Evolutionary conservation across 2,888 invertebrate species (phyloP).

Genomic region (Orthosia cruda): DNA sequence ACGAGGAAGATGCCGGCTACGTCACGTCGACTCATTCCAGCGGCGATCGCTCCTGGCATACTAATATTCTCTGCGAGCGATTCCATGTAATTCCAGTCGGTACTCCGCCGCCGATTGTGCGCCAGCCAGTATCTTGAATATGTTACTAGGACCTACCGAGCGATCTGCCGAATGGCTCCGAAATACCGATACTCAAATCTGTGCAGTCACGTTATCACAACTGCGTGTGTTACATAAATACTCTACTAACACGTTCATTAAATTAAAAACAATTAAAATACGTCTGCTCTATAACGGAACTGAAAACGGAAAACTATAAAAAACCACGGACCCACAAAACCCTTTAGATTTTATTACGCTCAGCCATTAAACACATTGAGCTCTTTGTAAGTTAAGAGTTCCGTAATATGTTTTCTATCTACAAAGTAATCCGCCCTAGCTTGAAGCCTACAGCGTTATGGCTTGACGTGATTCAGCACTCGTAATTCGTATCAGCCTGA

Average conservation of each 20-base stretch:
- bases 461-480: constrained; percentile 81
- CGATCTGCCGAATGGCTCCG: constrained; percentile 35
- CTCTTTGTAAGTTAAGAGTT: constrained; percentile 50
- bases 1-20: constrained; percentile 78
- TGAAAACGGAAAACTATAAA: neutral
- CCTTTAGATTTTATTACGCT: constrained; percentile 21
- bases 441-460: constrained; percentile 74
- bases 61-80: constrained; percentile 88
- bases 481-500: constrained; percentile 84
- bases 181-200: constrained; percentile 56
- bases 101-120: constrained; percentile 83
- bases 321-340: neutral
- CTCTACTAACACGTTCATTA: neutral
- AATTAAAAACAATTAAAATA: neutral
- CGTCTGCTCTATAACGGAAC: neutral
- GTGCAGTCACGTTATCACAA: constrained; percentile 34
- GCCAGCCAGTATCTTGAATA: constrained; percentile 88
- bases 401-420: constrained; percentile 69
- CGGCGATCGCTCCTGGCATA: constrained; percentile 87
- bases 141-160: constrained; percentile 75
- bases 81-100: constrained; percentile 87
- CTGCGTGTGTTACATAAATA: constrained; percentile 6
- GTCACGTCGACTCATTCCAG: constrained; percentile 90
- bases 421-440: constrained; percentile 66
- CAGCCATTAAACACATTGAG: constrained; percentile 33